Conservation (phyloP, 2,888 invertebrate species). For the Pristionchus arcanus region DNA sequence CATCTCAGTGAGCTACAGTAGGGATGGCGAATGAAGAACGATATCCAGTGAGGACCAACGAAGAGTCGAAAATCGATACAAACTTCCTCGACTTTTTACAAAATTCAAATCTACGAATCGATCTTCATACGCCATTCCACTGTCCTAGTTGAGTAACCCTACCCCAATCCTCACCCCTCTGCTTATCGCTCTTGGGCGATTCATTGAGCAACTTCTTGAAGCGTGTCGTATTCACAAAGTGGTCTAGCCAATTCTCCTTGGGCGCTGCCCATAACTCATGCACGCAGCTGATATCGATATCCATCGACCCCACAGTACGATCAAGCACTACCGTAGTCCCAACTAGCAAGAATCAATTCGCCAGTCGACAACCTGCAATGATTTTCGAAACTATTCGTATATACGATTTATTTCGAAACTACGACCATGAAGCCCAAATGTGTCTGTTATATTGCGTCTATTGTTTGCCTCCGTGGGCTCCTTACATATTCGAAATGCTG, state of each 20-base stretch:
- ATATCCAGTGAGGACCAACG: too few species aligned
- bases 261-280: slow-evolving; percentile 54
- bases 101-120: not conserved
- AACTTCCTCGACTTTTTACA: not conserved
- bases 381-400: not conserved
- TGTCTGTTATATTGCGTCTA: slow-evolving; percentile 4
- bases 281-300: slow-evolving; percentile 39
- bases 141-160: not conserved
- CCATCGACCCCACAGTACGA: not conserved
- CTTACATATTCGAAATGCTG: not conserved
- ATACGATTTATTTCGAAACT: not conserved
- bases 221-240: slow-evolving; percentile 19
- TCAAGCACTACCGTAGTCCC: not conserved
- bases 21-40: not conserved
- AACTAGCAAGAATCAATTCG: not conserved
- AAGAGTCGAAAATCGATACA: too few species aligned
- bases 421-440: not conserved
- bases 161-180: slow-evolving; percentile 29
- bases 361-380: slow-evolving; percentile 5
- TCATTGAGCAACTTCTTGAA: slow-evolving; percentile 41
- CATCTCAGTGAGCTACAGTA: not conserved
- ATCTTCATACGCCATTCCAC: not conserved
- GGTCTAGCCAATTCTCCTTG: slow-evolving; percentile 52
- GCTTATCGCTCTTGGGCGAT: not conserved
- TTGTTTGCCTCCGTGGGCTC: slow-evolving; percentile 26